These are phyloP conservation scores for Listronotus oregonensis DNA, from an alignment of 1,140 invertebrate genomes.

Conservation along the genomic window DNA sequence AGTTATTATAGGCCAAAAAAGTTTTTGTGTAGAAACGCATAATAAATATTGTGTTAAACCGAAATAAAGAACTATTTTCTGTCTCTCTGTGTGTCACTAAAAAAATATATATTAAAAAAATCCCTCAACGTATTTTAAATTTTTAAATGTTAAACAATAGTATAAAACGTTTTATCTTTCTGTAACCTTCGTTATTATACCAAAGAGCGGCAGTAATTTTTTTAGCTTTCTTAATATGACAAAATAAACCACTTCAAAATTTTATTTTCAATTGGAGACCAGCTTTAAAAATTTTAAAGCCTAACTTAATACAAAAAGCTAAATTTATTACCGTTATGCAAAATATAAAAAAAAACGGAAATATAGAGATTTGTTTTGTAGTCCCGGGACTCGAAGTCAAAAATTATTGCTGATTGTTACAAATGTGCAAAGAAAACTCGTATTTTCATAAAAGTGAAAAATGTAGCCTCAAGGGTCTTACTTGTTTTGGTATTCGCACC, in stretches of 20 bases:
- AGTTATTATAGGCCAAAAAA: too few species aligned
- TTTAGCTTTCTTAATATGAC: too few species aligned
- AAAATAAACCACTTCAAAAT: slow-evolving; percentile 8
- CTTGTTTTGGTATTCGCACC: slow-evolving; percentile 2
- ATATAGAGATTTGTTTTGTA: slow-evolving; percentile 21
- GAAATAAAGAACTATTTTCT: too few species aligned
- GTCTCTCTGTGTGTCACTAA: too few species aligned
- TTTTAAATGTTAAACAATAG: too few species aligned
- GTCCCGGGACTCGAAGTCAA: slow-evolving; percentile 9
- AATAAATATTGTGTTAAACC: too few species aligned
- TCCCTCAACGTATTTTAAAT: too few species aligned
- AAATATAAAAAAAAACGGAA: slow-evolving; percentile 12
- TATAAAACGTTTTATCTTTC: too few species aligned
- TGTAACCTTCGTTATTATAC: too few species aligned
- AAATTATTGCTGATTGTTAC: slow-evolving; percentile 21
- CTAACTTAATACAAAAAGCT: not conserved
- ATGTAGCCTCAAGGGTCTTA: slow-evolving; percentile 10
- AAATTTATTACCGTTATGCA: slow-evolving; percentile 11
- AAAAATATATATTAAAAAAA: too few species aligned
- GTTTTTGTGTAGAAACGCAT: too few species aligned
- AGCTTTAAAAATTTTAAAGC: slow-evolving; percentile 15
- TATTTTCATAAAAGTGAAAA: slow-evolving; percentile 12
- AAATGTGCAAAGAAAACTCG: slow-evolving; percentile 17
- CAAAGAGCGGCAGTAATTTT: too few species aligned
- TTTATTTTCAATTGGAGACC: slow-evolving; percentile 13